Evolutionary conservation across 2,113 vertebrate genomes (phyloP).

Genomic region (Stomatorhinus ivindoensis): DNA sequence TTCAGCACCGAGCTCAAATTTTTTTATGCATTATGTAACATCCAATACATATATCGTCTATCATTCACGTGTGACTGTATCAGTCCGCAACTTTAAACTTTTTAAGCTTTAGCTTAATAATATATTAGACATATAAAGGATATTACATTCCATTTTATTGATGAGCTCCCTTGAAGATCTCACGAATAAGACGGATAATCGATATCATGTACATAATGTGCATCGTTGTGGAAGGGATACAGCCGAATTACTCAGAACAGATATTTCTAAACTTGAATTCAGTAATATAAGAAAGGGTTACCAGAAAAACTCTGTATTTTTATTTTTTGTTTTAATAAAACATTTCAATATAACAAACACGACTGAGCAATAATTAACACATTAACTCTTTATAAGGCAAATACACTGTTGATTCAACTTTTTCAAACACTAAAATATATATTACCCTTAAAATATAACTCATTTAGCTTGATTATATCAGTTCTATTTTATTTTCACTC

Average conservation of each 20-base stretch:
- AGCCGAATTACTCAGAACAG: neutral
- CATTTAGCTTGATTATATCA: neutral
- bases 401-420: neutral
- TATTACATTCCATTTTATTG: neutral
- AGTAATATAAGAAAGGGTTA: neutral
- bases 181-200: neutral
- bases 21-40: neutral
- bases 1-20: neutral
- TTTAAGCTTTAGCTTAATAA: neutral
- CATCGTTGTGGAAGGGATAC: neutral
- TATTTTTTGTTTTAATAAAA: neutral
- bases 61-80: neutral
- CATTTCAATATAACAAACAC: neutral
- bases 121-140: neutral
- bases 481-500: neutral
- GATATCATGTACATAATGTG: neutral
- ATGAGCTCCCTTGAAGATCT: neutral
- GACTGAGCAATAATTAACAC: neutral
- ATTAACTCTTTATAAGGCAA: neutral
- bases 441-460: neutral
- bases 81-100: neutral
- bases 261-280: neutral
- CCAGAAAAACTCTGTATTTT: neutral
- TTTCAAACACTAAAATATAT: conserved; percentile 3
- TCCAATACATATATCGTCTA: neutral